Evolutionary conservation across 1,140 invertebrate species (phyloP).

Genomic region (Phymastichus coffea): DNA sequence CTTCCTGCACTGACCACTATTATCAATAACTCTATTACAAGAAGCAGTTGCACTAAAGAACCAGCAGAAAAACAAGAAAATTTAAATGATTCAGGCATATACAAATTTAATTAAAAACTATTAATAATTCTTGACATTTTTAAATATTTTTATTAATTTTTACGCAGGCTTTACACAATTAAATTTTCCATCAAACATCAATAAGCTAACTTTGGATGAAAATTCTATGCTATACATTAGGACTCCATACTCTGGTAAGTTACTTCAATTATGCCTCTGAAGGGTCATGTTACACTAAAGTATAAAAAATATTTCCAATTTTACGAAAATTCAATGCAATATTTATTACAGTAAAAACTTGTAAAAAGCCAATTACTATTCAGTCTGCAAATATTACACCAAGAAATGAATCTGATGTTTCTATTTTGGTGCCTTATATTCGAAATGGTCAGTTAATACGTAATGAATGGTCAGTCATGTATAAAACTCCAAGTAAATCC

Average conservation of each 20-base stretch:
- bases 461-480: constrained; percentile 51
- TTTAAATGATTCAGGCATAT: constrained; percentile 32
- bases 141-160: no score
- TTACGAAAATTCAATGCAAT: neutral
- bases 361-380: constrained; percentile 48
- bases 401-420: constrained; percentile 40
- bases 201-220: constrained; percentile 33
- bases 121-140: no score
- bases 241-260: constrained; percentile 51
- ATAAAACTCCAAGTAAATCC: constrained; percentile 44
- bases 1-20: constrained; percentile 44
- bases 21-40: constrained; percentile 44
- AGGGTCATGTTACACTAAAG: no score
- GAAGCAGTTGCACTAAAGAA: no score
- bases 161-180: no score
- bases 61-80: constrained; percentile 34
- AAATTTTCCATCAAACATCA: constrained; percentile 36
- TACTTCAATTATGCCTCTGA: neutral
- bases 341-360: constrained; percentile 43
- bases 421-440: constrained; percentile 51
- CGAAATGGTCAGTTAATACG: constrained; percentile 47
- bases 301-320: neutral
- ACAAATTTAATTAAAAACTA: neutral
- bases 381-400: constrained; percentile 44
- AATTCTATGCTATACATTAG: constrained; percentile 43